Evolutionary conservation across 1,140 invertebrate species (phyloP), one percentile per base, ranked within the genome.

Genomic region (Rhyzopertha dominica): DNA sequence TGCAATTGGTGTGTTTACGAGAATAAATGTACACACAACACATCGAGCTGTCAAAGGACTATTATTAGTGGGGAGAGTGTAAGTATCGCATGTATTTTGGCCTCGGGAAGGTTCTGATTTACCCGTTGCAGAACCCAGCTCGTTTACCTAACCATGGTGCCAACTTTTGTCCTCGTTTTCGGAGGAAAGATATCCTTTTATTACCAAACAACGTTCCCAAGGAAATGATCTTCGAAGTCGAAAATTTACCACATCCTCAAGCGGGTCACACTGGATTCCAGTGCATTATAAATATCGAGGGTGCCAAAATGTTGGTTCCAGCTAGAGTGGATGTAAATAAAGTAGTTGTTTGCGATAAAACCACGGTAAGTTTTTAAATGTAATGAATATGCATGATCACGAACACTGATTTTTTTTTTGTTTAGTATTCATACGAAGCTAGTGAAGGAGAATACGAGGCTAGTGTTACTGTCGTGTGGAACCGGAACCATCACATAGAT

Each of bases 1-100:
- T 95, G 91, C 61, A 93, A 89, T 61, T 95, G 95, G 95, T 97
- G 95, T 70, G 86, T 96, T 36, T 92, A 91, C 64, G 90, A 95
- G 56, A 96, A 96, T 67, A 84, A 82, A 59, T 98, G 94, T 66
- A 90, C 90, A 1, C 85, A 93, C 71, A 87, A 95, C 65, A 82
- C 79, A 17, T 82, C 84, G 19, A 70, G 76, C 16, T 95, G 90
- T 67, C 87, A 85, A 58, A 77, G 78, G 54, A 82, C 81, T 38
- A 81, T 93, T 18, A 89, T 96, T 51, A 85, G 82, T 56, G 84
- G 85, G 14, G 87, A 90, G 72, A 85, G 84, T 53, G 80, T 82
- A 63, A 81, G 76, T 51, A 28, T 30, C 7, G 25, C 37, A 14
- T 26, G 7, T 8, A 26, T 7, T 26, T 26, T 26, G 8, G 29